A percentile compares a stretch with the other conserved stretches of the same genome.
Conservation (phyloP, 2,113 vertebrate genomes). For the Crypturellus undulatus region DNA sequence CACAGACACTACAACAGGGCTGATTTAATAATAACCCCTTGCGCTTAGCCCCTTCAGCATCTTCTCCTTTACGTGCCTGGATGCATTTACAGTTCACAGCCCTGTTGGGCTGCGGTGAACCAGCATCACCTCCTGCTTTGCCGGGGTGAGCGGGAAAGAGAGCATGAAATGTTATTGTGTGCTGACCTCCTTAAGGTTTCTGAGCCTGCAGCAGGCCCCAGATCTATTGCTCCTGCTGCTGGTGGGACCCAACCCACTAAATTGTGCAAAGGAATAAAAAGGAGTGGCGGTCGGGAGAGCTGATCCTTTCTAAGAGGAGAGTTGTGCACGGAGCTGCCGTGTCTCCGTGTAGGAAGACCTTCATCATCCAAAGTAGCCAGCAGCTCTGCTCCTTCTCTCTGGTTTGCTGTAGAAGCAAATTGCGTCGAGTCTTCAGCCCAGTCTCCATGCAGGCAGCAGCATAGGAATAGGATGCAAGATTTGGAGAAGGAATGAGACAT, state of each 20-base stretch:
- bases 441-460: too few relatives aligned
- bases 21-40: background rate
- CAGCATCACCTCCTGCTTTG: background rate
- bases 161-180: background rate
- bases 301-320: background rate
- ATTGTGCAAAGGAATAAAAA: accelerated
- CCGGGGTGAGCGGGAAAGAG: background rate
- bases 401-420: background rate
- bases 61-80: background rate
- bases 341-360: background rate
- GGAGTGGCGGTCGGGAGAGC: accelerated
- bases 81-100: background rate
- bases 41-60: background rate
- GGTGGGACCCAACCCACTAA: background rate
- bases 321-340: too few relatives aligned
- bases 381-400: background rate
- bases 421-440: background rate
- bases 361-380: too few relatives aligned
- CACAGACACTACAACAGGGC: accelerated
- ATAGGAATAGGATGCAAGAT: background rate
- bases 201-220: background rate
- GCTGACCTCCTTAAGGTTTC: background rate
- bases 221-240: background rate
- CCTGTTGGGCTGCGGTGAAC: background rate
- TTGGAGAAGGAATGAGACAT: too few relatives aligned